phyloP scores from a whole-genome alignment of 2,888 invertebrate species.

The Parthenolecanium corni region DNA sequence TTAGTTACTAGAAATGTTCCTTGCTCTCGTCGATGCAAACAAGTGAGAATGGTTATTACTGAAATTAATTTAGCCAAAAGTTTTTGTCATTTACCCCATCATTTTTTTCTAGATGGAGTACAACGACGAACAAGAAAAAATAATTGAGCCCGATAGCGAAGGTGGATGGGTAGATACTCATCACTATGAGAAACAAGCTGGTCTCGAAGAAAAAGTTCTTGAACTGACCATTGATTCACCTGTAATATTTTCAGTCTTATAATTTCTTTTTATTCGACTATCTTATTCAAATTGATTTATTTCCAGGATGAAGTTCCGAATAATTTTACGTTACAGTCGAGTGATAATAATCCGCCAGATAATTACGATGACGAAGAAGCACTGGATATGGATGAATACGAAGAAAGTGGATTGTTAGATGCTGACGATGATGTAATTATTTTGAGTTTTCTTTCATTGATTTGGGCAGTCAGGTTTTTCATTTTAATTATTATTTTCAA shows the following conservation, averaged over 20 bases:
- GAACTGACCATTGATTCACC: slow-evolving; percentile 75
- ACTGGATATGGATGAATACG: slow-evolving; percentile 95
- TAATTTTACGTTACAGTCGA: not conserved
- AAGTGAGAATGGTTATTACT: slow-evolving; percentile 42
- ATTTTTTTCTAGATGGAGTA: slow-evolving; percentile 65
- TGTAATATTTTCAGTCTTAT: slow-evolving; percentile 26
- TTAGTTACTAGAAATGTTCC: slow-evolving; percentile 94
- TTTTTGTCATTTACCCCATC: not conserved
- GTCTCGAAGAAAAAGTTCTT: slow-evolving; percentile 60
- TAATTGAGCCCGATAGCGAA: slow-evolving; percentile 73
- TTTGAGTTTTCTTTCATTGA: not conserved
- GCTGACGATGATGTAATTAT: slow-evolving; percentile 66
- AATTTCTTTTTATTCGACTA: not conserved
- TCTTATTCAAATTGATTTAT: not conserved
- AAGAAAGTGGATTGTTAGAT: slow-evolving; percentile 88
- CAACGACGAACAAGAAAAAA: slow-evolving; percentile 77
- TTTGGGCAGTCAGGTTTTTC: no score
- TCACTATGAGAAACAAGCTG: slow-evolving; percentile 59
- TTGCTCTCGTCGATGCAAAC: slow-evolving; percentile 88
- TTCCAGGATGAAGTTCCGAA: no score
- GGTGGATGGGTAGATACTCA: slow-evolving; percentile 99
- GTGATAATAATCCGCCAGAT: slow-evolving; percentile 38
- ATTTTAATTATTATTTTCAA: no score
- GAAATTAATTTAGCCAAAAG: not conserved
- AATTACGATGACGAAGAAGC: slow-evolving; percentile 85